Evolutionary conservation across 2,113 vertebrate species (phyloP).

Genomic region (Taxidea taxus): DNA sequence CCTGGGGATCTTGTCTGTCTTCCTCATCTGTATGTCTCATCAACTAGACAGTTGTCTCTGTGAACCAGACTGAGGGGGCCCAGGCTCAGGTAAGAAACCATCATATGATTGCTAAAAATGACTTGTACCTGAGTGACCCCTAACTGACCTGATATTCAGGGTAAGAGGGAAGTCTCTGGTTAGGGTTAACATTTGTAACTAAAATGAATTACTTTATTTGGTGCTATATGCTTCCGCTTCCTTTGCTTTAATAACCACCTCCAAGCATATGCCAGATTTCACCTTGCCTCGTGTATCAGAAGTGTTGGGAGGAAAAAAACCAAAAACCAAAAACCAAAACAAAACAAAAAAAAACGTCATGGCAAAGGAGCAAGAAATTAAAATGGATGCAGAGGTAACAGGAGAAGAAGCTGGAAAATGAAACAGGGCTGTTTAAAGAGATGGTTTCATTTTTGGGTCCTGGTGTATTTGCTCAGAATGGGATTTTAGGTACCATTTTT

Average conservation of each 20-base stretch:
- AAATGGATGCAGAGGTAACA: neutral
- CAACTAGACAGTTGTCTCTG: neutral
- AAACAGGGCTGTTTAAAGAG: neutral
- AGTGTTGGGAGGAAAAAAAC: neutral
- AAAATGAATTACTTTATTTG: neutral
- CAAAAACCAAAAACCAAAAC: too few relatives aligned
- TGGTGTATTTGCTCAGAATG: constrained; percentile 48
- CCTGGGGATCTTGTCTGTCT: neutral
- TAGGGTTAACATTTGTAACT: neutral
- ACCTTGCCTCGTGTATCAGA: neutral
- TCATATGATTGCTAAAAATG: neutral
- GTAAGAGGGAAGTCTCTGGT: neutral
- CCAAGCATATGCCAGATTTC: neutral
- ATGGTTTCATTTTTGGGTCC: neutral
- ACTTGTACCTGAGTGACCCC: neutral
- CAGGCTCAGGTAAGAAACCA: neutral
- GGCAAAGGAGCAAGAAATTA: neutral
- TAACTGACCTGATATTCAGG: neutral
- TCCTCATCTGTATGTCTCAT: neutral
- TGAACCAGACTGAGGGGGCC: neutral
- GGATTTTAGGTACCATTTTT: constrained; percentile 44
- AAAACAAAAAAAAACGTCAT: neutral
- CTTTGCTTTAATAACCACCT: neutral
- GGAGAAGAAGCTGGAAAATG: neutral
- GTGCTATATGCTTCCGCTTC: neutral